A percentile compares a stretch with the other conserved stretches of the same genome.
Evolutionary conservation across 2,888 invertebrate species (phyloP).

Genomic region (Agrochola lota): DNA sequence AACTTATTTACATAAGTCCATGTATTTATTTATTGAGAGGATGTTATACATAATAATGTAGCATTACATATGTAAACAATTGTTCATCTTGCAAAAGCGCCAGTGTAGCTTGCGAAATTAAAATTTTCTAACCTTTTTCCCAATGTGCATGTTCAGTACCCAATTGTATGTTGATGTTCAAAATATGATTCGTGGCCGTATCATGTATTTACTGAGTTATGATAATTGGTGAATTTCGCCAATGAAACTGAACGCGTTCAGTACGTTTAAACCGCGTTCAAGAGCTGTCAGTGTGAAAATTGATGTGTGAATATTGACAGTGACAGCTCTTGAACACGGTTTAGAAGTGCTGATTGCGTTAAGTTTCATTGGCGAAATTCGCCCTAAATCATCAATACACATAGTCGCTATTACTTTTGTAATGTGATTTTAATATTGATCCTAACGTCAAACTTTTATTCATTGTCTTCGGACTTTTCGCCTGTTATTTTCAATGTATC

Average conservation of each 20-base stretch:
- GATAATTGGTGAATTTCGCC: background rate
- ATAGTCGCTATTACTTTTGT: background rate
- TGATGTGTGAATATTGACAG: too few species aligned
- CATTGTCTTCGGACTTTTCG: background rate
- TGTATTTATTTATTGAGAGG: background rate
- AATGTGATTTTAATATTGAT: background rate
- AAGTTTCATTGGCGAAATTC: too few species aligned
- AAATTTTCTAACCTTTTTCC: background rate
- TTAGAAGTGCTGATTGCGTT: too few species aligned
- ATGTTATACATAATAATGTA: background rate
- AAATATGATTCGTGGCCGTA: background rate
- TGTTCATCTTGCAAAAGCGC: too few species aligned
- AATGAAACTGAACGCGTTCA: too few species aligned
- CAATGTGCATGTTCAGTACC: too few species aligned
- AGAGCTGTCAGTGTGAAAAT: too few species aligned
- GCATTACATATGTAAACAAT: background rate
- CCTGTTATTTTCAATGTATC: conserved; percentile 31
- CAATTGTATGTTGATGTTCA: too few species aligned
- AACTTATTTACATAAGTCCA: conserved; percentile 21
- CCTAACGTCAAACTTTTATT: background rate
- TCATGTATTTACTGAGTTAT: too few species aligned
- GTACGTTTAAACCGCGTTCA: too few species aligned
- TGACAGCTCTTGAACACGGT: too few species aligned
- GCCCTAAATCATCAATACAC: background rate
- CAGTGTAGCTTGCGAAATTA: background rate